Conservation (phyloP, 2,888 invertebrate genomes). For the Synergus laeviventris region DNA sequence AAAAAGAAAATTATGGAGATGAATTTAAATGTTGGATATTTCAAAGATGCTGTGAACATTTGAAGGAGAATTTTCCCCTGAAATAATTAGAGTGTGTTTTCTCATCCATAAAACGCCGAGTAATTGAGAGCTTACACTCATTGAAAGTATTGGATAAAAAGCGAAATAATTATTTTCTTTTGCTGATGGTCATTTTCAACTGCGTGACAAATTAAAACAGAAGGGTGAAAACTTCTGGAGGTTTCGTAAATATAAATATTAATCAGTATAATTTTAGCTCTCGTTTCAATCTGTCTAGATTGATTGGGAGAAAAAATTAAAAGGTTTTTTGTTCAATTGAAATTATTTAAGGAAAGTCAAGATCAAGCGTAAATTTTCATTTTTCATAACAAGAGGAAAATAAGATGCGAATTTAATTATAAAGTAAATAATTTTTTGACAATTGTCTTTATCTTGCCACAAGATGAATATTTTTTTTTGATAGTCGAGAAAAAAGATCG, state of each 20-base stretch:
- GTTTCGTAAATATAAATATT: background rate
- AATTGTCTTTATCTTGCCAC: too few relatives aligned
- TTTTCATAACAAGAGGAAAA: too few relatives aligned
- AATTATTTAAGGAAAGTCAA: too few relatives aligned
- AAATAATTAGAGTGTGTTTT: background rate
- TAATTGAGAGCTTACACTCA: background rate
- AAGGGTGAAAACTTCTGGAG: background rate
- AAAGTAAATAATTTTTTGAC: too few relatives aligned
- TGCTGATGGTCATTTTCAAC: background rate
- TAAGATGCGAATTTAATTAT: too few relatives aligned
- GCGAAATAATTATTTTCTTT: background rate
- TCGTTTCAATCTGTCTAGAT: too few relatives aligned
- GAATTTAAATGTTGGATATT: background rate
- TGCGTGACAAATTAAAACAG: background rate
- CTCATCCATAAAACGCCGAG: background rate
- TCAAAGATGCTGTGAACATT: background rate
- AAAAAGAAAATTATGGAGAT: background rate
- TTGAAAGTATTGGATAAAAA: background rate
- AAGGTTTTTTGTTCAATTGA: too few relatives aligned
- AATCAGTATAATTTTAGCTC: background rate
- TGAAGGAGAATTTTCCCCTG: background rate
- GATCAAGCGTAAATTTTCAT: too few relatives aligned
- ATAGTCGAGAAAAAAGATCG: too few relatives aligned
- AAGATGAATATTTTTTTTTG: too few relatives aligned
- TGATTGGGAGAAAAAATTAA: too few relatives aligned